Percentiles rank a stretch among this genome's conserved stretches.
Evolutionary conservation across 1,140 invertebrate species (phyloP).

Genomic region (Oncopodura yosiiana): DNA sequence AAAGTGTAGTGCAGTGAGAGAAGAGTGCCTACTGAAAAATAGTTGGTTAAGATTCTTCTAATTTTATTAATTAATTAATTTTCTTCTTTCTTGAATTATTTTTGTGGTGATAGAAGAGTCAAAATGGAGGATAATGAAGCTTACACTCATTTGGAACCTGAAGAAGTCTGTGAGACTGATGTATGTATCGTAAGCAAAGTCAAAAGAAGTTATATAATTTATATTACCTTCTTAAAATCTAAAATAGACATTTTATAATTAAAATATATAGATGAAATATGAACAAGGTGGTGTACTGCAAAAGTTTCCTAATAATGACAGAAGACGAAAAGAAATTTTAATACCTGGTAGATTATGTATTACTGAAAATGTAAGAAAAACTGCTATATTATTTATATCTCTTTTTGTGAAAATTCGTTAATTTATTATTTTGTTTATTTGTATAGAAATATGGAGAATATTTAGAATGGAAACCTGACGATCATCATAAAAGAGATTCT

Average conservation of each 20-base stretch:
- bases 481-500: slow-evolving; percentile 53
- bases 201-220: background rate
- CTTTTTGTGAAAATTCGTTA: slow-evolving; percentile 1
- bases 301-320: slow-evolving; percentile 24
- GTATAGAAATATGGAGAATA: slow-evolving; percentile 46
- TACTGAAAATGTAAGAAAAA: slow-evolving; percentile 31
- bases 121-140: slow-evolving; percentile 3
- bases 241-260: background rate
- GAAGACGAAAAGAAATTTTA: slow-evolving; percentile 19
- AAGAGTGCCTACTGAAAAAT: background rate
- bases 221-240: background rate
- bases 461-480: slow-evolving; percentile 69
- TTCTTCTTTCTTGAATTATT: background rate
- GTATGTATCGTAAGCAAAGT: background rate
- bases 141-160: background rate
- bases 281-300: slow-evolving; percentile 33
- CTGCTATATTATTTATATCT: background rate
- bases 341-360: slow-evolving; percentile 30
- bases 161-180: slow-evolving; percentile 11
- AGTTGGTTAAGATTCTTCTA: background rate
- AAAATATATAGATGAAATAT: slow-evolving; percentile 29
- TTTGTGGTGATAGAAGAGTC: background rate
- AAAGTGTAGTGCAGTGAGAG: too few relatives aligned
- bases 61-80: background rate
- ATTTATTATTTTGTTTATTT: slow-evolving; percentile 2